Conservation (phyloP, 2,888 invertebrate genomes). For the Nemapogon koenigi region DNA sequence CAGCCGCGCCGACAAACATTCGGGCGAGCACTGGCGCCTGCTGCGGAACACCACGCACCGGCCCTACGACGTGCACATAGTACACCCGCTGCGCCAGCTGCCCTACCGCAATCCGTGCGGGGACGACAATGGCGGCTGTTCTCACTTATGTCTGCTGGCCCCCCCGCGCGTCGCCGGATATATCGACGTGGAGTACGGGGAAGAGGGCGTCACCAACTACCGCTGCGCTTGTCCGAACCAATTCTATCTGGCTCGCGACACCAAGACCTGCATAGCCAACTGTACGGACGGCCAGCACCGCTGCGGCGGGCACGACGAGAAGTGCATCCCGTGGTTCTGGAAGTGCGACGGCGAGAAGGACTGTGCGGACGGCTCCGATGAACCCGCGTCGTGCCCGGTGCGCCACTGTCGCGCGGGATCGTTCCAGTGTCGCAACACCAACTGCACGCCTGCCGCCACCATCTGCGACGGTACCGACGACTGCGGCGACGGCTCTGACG, state of each 20-base stretch:
- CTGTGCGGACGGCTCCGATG: conserved; percentile 92
- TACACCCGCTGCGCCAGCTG: conserved; percentile 87
- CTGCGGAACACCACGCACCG: conserved; percentile 92
- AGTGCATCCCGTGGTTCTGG: conserved; percentile 64
- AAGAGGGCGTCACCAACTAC: conserved; percentile 79
- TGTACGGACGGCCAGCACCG: conserved; percentile 90
- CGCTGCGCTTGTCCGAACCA: conserved; percentile 96
- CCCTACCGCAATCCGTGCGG: conserved; percentile 91
- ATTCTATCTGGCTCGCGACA: conserved; percentile 81
- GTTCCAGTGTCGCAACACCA: conserved; percentile 93
- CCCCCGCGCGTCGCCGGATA: conserved; percentile 81
- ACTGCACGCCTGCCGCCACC: conserved; percentile 90
- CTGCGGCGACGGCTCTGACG: conserved; percentile 90
- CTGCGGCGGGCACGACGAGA: conserved; percentile 68
- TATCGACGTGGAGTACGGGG: conserved; percentile 77
- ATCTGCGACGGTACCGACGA: conserved; percentile 94
- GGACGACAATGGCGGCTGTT: conserved; percentile 92
- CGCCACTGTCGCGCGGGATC: conserved; percentile 88
- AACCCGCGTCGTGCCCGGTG: conserved; percentile 81
- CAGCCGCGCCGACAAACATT: conserved; percentile 90
- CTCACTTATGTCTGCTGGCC: conserved; percentile 91
- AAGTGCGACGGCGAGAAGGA: conserved; percentile 92
- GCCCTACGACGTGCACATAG: conserved; percentile 92
- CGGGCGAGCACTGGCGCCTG: conserved; percentile 74
- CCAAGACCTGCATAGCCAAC: conserved; percentile 91